Evolutionary conservation across 2,797 vertebrate species (phyloP), one percentile per base, ranked within the genome.

Genomic region (Xyrichtys novacula): DNA sequence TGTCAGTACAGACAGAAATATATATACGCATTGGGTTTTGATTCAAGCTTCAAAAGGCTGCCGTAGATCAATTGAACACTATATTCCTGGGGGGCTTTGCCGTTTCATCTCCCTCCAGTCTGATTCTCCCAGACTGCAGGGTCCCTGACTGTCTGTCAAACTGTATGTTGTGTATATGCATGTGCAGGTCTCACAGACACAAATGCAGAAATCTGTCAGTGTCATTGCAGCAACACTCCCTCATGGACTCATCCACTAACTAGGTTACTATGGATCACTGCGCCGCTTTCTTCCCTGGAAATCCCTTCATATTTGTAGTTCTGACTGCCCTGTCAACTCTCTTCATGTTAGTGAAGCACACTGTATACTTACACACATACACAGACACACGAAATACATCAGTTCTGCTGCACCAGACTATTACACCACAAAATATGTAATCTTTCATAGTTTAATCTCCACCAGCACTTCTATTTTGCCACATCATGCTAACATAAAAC

Each of bases 241-340:
- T 68, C 28, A 63, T 62, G 65, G 76, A 85, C 70, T 62, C 62
- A n/a, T 23, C 73, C 65, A 77, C 87, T 89, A 89, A 90, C 82
- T 86, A 74, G 84, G 84, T 90, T 91, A 85, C 81, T 64, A 72
- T 78, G 80, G 87, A 87, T 89, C 85, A 85, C 47, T 16, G 68
- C 66, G 17, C 61, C 23, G 48, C 73, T 65, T 79, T 62, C 38
- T 67, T 78, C 50, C 59, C 52, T 38, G 58, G 78, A 71, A 70
- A 69, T 58, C 46, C 58, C 54, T 61, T 62, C 39, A 43, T 53
- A 71, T 73, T 55, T 56, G 31, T 71, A 16, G 23, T 28, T 54
- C 20, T 29, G 22, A 29, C 58, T 34, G 16, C 68, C 16, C 16
- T 68, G 71, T 65, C 23, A 63, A 72, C 44, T 71, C 67, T 54